Base-by-base conservation (phyloP, 2,888 invertebrate genomes). In the Microctonus hyperodae region DNA sequence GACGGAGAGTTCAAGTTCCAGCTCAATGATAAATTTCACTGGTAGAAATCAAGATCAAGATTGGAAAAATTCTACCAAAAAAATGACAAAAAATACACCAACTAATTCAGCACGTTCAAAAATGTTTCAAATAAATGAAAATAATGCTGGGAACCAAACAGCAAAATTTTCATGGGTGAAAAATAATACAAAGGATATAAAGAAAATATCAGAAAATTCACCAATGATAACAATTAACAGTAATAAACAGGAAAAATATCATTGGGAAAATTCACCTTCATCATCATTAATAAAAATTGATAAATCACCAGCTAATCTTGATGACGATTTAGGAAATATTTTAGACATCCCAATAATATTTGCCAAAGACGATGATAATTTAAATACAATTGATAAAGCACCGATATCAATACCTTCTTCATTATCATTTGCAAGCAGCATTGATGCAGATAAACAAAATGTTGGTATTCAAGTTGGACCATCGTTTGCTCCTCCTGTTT, bases 141-240 rank as follows among this genome's bases (percentile, higher is more conserved):
- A 61, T 64, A 76, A 76, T 61, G 4, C 1, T 37, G 37, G 37
- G 11, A 74, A 68, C 59, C 68, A 78, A 9, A 71, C 75, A 20
- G 74, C 75, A 40, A 75, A 78, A 44, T 64, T 80, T 31, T 75
- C 79, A 0, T 37, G 78, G 1, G 72, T 78, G n/a, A n/a, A n/a
- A 28, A 75, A 69, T 25, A 78, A 77, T 69, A 28, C 72, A 20
- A 81, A 75, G 64, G 61, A 73, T 28, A 64, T 68, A 6, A 72
- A 76, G 58, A 79, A 75, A 44, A 68, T 73, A 7, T 62, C 72
- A 53, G 78, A 78, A 62, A 51, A 74, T 10, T 71, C 80, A 60
- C 77, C 81, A 28, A 81, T 81, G 67, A 81, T 81, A 50, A 80
- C 81, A 3, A 72, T 82, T 3, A 78, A 76, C 51, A 62, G 74